Evolutionary conservation across 2,797 vertebrate species (phyloP).

Genomic region (Apogon talboti): DNA sequence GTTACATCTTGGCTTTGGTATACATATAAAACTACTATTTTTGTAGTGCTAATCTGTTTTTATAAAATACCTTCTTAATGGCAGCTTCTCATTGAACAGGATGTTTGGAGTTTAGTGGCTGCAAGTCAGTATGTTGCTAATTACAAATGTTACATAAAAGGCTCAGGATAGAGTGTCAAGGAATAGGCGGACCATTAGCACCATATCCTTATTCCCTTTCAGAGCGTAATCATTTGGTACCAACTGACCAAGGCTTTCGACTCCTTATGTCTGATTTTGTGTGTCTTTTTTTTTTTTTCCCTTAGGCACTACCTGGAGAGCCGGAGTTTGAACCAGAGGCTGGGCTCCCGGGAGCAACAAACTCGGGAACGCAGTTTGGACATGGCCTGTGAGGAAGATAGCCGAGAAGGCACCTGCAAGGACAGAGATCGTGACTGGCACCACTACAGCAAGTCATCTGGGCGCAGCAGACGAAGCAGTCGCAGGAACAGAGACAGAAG

Average conservation of each 20-base stretch:
- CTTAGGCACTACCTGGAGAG: conserved; percentile 91
- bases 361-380: conserved; percentile 80
- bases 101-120: conserved; percentile 33
- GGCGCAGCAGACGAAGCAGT: conserved; percentile 82
- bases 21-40: conserved; percentile 5
- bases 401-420: conserved; percentile 53
- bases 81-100: conserved; percentile 26
- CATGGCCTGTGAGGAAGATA: conserved; percentile 83
- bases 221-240: conserved; percentile 30
- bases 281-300: conserved; percentile 17
- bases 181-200: conserved; percentile 32
- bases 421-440: conserved; percentile 87
- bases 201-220: conserved; percentile 43
- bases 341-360: conserved; percentile 83
- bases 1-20: conserved; percentile 8
- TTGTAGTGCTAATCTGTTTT: conserved; percentile 2
- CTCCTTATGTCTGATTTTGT: conserved; percentile 25
- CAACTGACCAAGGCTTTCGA: neutral
- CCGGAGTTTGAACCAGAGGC: conserved; percentile 86
- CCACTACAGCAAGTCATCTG: conserved; percentile 96
- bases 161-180: conserved; percentile 58
- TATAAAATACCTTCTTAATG: conserved; percentile 23
- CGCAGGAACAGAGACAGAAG: conserved; percentile 74
- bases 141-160: conserved; percentile 71
- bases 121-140: conserved; percentile 67